A percentile compares a stretch with the other conserved stretches of the same genome.
phyloP scores from a whole-genome alignment of 1,140 invertebrate genomes.

The Cepaea nemoralis region DNA sequence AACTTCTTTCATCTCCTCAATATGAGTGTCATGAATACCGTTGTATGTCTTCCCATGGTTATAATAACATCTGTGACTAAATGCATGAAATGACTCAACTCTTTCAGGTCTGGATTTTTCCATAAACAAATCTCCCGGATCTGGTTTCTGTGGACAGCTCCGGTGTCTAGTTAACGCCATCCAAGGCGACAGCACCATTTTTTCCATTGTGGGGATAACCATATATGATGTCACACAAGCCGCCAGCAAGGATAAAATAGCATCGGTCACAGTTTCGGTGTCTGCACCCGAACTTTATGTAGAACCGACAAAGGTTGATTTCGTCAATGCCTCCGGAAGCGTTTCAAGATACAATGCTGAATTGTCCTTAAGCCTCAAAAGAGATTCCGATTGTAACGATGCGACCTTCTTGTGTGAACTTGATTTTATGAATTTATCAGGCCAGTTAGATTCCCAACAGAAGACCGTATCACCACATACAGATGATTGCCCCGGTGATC shows the following conservation, averaged over 20 bases:
- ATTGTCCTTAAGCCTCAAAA: background rate
- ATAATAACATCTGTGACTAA: no score
- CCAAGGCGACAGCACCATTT: background rate
- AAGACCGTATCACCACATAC: background rate
- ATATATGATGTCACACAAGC: slow-evolving; percentile 1
- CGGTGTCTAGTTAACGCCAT: background rate
- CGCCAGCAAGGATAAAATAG: background rate
- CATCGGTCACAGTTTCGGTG: background rate
- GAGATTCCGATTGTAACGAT: background rate
- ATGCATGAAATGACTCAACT: no score
- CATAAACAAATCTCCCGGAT: background rate
- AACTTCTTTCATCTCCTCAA: no score
- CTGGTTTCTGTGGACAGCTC: background rate
- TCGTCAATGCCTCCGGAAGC: background rate
- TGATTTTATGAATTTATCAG: background rate
- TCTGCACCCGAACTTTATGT: background rate
- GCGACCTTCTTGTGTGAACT: background rate
- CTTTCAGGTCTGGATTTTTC: background rate
- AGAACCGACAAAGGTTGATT: background rate
- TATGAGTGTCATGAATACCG: no score
- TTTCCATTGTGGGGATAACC: background rate
- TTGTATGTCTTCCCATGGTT: no score
- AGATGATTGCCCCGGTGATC: background rate
- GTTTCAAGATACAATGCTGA: background rate
- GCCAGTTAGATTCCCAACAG: background rate